Percentiles rank a stretch among this genome's conserved stretches.
Conservation (phyloP, 2,888 invertebrate genomes). For the Congeria kusceri region DNA sequence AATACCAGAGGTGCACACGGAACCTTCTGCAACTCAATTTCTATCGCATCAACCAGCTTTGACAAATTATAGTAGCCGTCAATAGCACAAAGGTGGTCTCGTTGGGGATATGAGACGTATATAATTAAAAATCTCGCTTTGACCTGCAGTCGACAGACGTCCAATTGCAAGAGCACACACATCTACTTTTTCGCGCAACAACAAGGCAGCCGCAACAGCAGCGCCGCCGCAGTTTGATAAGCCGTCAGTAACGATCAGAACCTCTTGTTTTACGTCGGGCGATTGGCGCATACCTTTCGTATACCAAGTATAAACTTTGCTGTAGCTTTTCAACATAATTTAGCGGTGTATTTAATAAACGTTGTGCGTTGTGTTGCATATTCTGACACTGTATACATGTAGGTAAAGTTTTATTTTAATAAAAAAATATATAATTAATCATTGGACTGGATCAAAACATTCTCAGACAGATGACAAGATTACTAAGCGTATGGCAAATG, state of each 20-base stretch:
- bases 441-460: too few relatives aligned
- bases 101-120: constrained; percentile 14
- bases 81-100: constrained; percentile 14
- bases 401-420: too few relatives aligned
- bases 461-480: too few relatives aligned
- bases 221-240: constrained; percentile 26
- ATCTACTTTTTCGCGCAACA: constrained; percentile 1
- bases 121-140: constrained; percentile 1
- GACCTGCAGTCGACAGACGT: neutral
- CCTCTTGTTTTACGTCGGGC: constrained; percentile 33
- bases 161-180: constrained; percentile 26
- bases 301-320: too few relatives aligned
- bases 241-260: constrained; percentile 28
- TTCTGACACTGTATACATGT: too few relatives aligned
- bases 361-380: too few relatives aligned
- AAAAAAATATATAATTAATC: too few relatives aligned
- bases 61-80: neutral
- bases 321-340: too few relatives aligned
- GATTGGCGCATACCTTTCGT: constrained; percentile 27
- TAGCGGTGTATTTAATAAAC: too few relatives aligned
- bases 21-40: neutral
- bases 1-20: constrained; percentile 24
- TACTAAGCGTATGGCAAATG: too few relatives aligned
- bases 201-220: constrained; percentile 4
- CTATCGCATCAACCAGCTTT: neutral